These are phyloP conservation scores for Cerastoderma edule DNA, from an alignment of 2,888 invertebrate species.

Conservation along the genomic window DNA sequence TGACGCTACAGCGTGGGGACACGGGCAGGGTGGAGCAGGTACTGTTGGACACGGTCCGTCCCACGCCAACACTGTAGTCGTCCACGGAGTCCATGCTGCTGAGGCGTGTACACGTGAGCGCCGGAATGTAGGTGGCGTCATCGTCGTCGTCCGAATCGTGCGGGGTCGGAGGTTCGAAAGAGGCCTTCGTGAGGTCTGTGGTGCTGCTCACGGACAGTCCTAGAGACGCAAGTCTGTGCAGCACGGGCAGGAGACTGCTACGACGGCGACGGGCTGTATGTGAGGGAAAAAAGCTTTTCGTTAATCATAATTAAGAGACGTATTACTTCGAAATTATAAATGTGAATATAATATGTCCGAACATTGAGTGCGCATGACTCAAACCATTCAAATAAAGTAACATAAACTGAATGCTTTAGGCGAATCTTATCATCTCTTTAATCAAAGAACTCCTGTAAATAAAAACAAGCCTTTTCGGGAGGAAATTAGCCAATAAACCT, in stretches of 20 bases:
- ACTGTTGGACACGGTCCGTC: constrained; percentile 56
- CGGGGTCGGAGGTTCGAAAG: constrained; percentile 56
- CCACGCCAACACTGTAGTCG: constrained; percentile 53
- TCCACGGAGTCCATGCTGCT: constrained; percentile 49
- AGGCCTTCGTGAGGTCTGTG: constrained; percentile 70
- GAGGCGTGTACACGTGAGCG: constrained; percentile 48
- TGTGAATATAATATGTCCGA: no score
- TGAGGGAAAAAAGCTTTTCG: no score
- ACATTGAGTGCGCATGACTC: no score
- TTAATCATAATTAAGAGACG: no score
- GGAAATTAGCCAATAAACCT: no score
- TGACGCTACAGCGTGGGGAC: constrained; percentile 46
- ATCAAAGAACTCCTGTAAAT: no score
- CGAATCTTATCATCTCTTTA: no score
- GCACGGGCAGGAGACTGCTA: constrained; percentile 75
- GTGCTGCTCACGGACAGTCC: constrained; percentile 73
- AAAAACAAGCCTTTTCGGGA: no score
- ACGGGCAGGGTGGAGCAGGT: constrained; percentile 52
- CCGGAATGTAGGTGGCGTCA: constrained; percentile 44
- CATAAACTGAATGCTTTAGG: no score
- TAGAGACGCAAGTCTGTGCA: constrained; percentile 75
- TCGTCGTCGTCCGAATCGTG: constrained; percentile 55
- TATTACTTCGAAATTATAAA: no score
- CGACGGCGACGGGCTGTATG: constrained; percentile 69
- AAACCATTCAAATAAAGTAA: no score